Evolutionary conservation across 2,797 vertebrate species (phyloP), one percentile per base, ranked within the genome.

Genomic region (Arnoldichthys spilopterus): DNA sequence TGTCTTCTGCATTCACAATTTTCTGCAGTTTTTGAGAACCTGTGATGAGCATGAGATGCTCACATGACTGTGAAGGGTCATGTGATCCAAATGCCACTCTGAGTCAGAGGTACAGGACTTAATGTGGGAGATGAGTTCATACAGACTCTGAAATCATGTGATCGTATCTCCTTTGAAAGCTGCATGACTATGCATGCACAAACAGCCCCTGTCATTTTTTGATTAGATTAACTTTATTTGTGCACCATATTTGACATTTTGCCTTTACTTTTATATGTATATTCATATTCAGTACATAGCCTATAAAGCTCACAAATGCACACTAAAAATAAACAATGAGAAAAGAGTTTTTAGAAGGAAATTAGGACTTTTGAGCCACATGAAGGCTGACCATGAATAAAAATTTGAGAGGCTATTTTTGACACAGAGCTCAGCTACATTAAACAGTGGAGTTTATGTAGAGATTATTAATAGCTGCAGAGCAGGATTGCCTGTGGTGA

Each of bases 391-490:
- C 28, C 56, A 13, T 69, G 34, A 69, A 30, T 73, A 74, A 71
- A 82, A 77, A 73, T 70, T 51, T 80, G 61, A 80, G 62, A n/a
- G 59, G 49, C 40, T 82, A 76, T 76, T 78, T 74, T 47, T 56
- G 32, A 72, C 18, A 13, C 37, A 45, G 30, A 49, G 66, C 32
- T 32, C 22, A 28, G 12, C 51, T 74, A 40, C 72, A 66, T 75
- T 85, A 37, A 74, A 56, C 49, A 43, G 68, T 70, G 47, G 54
- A 40, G 37, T 72, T 76, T 53, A 61, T 73, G 72, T 74, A 77
- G 72, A 68, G 74, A 72, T 80, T 76, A 76, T 62, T 80, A 83
- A 76, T 61, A 82, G 62, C 53, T 34, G 40, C n/a, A 79, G 54
- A 77, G 61, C 26, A 58, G 37, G 70, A 56, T 66, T 72, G 69